Conservation (phyloP, 2,888 invertebrate species). For the Cybosia mesomella region DNA sequence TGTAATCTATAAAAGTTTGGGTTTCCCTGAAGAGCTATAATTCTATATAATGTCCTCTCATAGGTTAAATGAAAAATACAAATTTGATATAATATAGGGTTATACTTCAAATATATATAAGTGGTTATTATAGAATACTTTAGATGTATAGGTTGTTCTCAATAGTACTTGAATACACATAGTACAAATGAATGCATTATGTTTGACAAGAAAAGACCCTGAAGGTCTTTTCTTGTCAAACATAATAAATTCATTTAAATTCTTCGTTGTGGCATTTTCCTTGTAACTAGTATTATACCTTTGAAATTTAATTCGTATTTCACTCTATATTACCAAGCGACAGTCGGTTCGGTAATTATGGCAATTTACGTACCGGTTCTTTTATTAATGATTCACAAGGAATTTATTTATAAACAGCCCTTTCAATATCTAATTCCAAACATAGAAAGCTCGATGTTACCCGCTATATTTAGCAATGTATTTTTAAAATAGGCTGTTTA, state of each 20-base stretch:
- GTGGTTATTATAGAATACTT: neutral
- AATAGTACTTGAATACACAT: neutral
- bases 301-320: too few relatives aligned
- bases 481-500: neutral
- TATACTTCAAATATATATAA: neutral
- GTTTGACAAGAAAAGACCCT: too few relatives aligned
- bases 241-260: neutral
- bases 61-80: neutral
- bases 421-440: constrained; percentile 14
- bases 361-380: neutral
- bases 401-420: constrained; percentile 8
- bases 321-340: neutral
- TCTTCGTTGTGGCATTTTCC: neutral
- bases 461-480: neutral
- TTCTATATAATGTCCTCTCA: neutral
- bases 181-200: too few relatives aligned
- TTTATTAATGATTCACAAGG: constrained; percentile 11
- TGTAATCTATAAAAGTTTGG: constrained; percentile 16
- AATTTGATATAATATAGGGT: neutral
- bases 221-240: neutral
- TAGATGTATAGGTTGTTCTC: neutral
- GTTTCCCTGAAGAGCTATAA: neutral
- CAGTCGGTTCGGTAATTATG: constrained; percentile 1
- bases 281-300: neutral
- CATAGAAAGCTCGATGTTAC: neutral